Percentiles rank a stretch among this genome's conserved stretches.
Conservation (phyloP, 2,888 invertebrate genomes). For the Ectropis crepuscularia region DNA sequence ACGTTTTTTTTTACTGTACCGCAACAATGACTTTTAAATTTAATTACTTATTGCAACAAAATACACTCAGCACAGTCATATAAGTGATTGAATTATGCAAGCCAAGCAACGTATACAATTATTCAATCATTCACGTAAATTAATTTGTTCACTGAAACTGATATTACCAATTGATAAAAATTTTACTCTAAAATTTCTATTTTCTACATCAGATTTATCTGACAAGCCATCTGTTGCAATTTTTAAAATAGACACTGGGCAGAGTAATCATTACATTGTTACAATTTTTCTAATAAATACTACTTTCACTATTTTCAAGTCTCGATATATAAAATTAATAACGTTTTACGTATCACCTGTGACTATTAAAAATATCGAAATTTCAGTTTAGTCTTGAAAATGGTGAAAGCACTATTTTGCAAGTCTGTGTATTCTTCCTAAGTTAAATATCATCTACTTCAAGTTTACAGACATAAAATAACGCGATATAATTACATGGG, state of each 20-base stretch:
- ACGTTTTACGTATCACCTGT: constrained; percentile 13
- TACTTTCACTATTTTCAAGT: constrained; percentile 18
- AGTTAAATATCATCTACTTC: constrained; percentile 64
- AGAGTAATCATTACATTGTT: constrained; percentile 14
- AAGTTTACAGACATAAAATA: constrained; percentile 76
- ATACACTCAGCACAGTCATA: no score
- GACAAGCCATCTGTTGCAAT: constrained; percentile 33
- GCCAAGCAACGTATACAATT: constrained; percentile 7
- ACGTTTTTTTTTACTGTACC: constrained; percentile 44
- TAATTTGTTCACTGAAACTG: no score
- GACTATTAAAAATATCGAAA: constrained; percentile 12
- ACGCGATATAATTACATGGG: constrained; percentile 67
- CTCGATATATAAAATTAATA: constrained; percentile 9
- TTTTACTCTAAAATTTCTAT: neutral
- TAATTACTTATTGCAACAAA: neutral
- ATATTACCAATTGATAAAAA: no score
- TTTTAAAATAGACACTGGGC: constrained; percentile 46
- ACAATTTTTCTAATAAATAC: constrained; percentile 11
- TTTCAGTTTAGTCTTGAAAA: constrained; percentile 34
- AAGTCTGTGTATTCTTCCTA: constrained; percentile 57
- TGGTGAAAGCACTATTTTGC: constrained; percentile 39
- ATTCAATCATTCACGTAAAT: no score
- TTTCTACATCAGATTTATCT: constrained; percentile 25
- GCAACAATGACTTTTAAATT: constrained; percentile 31
- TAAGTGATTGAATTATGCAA: neutral